phyloP scores from a whole-genome alignment of 2,113 vertebrate genomes.

The Siphamia tubifer region DNA sequence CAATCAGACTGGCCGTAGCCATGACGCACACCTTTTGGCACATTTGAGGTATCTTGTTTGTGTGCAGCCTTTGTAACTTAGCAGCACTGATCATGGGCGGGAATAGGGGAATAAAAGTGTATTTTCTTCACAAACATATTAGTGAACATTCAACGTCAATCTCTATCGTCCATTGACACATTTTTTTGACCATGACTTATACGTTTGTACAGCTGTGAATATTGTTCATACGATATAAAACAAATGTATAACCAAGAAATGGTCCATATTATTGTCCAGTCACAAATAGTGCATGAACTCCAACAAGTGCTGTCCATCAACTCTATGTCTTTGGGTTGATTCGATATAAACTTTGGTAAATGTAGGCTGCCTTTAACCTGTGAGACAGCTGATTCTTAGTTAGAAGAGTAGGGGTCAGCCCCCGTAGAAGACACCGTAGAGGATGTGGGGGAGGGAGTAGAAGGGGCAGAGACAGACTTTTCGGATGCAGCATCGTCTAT shows the following conservation, averaged over 20 bases:
- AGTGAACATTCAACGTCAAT: not conserved
- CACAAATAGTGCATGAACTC: constrained; percentile 46
- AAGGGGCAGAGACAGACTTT: constrained; percentile 89
- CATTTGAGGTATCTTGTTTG: constrained; percentile 61
- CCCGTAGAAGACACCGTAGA: constrained; percentile 79
- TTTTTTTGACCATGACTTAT: constrained; percentile 3
- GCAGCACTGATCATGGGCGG: constrained; percentile 22
- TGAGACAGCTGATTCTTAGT: constrained; percentile 71
- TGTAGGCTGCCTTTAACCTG: constrained; percentile 12
- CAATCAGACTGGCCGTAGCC: constrained; percentile 24
- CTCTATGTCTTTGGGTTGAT: constrained; percentile 19
- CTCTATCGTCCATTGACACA: constrained; percentile 8
- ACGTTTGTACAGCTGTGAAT: not conserved
- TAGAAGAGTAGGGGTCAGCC: constrained; percentile 85
- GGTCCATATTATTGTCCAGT: constrained; percentile 21
- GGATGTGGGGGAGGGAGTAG: constrained; percentile 88
- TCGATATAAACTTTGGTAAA: constrained; percentile 30
- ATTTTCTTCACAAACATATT: not conserved
- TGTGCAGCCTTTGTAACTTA: constrained; percentile 20
- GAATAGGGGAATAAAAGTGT: not conserved
- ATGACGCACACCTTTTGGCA: constrained; percentile 51
- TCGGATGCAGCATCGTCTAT: constrained; percentile 88
- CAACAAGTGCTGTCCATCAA: constrained; percentile 6
- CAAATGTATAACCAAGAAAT: not conserved
- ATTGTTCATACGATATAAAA: constrained; percentile 40